A percentile compares a stretch with the other conserved stretches of the same genome.
These are phyloP conservation scores for Drosophila koepferae DNA, from an alignment of 2,888 invertebrate species.

Conservation along the genomic window DNA sequence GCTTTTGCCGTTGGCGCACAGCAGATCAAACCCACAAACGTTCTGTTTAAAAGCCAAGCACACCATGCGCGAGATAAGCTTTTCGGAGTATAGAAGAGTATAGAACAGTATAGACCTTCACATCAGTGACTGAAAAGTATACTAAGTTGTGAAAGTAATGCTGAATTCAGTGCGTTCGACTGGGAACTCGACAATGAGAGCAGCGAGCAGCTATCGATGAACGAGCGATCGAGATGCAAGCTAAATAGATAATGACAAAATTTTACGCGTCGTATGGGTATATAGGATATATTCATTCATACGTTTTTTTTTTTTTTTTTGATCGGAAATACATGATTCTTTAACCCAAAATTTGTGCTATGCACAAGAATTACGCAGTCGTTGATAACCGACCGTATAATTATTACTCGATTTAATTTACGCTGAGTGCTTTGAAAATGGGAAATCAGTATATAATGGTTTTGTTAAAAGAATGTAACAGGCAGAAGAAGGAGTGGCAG, in stretches of 20 bases:
- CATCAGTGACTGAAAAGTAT: constrained; percentile 88
- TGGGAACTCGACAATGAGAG: constrained; percentile 52
- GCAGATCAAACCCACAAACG: constrained; percentile 99
- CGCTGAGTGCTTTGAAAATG: no score
- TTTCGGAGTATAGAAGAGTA: no score
- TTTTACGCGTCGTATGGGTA: background rate
- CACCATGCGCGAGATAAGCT: constrained; percentile 98
- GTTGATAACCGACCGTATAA: background rate
- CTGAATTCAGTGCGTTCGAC: constrained; percentile 83
- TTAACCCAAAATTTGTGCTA: background rate
- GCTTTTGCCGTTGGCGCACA: constrained; percentile 98
- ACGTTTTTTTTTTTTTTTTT: background rate
- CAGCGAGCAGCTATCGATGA: constrained; percentile 29
- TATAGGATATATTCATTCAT: background rate
- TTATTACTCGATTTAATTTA: background rate
- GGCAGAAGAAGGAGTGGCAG: no score
- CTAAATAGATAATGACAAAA: constrained; percentile 30
- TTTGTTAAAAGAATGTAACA: no score
- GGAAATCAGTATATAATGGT: no score
- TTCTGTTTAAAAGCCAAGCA: constrained; percentile 98
- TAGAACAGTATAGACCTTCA: constrained; percentile 98
- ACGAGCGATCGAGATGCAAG: constrained; percentile 43
- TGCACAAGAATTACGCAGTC: background rate
- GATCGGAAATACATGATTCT: background rate
- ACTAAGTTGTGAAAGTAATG: constrained; percentile 86